Base-by-base conservation (phyloP, 92 coral and sea anemone genomes). In the Montipora capitata region DNA sequence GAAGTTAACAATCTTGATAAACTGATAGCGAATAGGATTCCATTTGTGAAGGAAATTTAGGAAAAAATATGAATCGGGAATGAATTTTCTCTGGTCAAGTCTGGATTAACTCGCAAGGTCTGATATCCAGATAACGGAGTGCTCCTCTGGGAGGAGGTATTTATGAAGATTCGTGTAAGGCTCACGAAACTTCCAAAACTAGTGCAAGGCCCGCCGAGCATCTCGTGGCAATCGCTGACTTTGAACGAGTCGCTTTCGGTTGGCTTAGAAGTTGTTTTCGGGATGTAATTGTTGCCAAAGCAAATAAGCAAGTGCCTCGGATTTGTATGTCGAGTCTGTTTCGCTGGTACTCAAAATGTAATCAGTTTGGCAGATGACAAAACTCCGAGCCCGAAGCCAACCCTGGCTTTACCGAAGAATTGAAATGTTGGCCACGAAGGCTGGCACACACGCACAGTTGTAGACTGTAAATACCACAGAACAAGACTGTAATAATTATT, bases 401-500 rank as follows among this genome's bases (percentile, higher is more conserved):
- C 52, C 17, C 49, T 5, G 64, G 66, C 38, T 67, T 27, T 35
- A 71, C 38, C 11, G 54, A 71, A 48, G 49, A 80, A 80, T 44
- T 66, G 49, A 48, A 56, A 45, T 48, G 57, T 58, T 64, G 59
- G 40, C 68, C 69, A 40, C 69, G 7, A 0, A 59, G 51, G 74
- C 80, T 61, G 69, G 78, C 76, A 27, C 79, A 6, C 41, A 67
- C 72, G 72, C 20, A 61, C 79, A 87, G 58, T 56, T 72, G 79
- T 59, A 75, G 83, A 91, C 93, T 82, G 94, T 88, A 88, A 87
- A 88, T 89, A 84, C 70, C 58, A 73, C 72, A 79, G 80, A 89
- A 84, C 87, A 54, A 79, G 92, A 92, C 81, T 88, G 94, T 82
- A 89, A 92, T 77, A 83, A 81, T 80, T 81, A 72, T 83, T 72